These are phyloP conservation scores for Rhogogaster chlorosoma DNA, from an alignment of 2,888 invertebrate species.

Conservation along the genomic window DNA sequence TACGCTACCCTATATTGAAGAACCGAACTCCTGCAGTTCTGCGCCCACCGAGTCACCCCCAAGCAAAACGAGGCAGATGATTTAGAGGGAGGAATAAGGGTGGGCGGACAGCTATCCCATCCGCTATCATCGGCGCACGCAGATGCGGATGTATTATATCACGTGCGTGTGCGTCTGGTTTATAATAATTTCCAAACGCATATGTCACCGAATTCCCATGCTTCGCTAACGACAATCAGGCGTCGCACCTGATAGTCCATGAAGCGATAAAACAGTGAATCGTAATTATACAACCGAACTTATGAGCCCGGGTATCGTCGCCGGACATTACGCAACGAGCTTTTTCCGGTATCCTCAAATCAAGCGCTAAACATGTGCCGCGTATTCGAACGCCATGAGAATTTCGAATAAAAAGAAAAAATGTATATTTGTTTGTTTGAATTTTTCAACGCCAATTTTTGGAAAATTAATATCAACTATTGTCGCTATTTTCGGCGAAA, in stretches of 20 bases:
- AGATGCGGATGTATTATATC: not conserved
- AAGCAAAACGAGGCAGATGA: conserved; percentile 28
- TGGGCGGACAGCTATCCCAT: conserved; percentile 36
- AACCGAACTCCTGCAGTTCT: conserved; percentile 32
- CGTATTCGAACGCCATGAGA: not conserved
- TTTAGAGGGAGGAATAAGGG: conserved; percentile 33
- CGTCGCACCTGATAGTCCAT: not conserved
- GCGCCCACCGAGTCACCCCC: conserved; percentile 34
- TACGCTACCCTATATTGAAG: not conserved
- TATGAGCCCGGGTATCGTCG: not conserved
- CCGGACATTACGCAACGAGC: not conserved
- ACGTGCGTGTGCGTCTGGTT: conserved; percentile 48
- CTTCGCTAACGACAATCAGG: conserved; percentile 23
- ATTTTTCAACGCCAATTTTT: not conserved
- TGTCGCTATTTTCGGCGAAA: not conserved
- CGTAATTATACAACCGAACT: not conserved
- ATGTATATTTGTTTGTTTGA: not conserved
- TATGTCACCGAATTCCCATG: conserved; percentile 48
- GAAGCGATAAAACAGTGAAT: conserved; percentile 19
- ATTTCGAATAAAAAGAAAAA: not conserved
- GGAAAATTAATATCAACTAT: not conserved
- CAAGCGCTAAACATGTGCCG: not conserved
- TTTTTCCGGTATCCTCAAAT: conserved; percentile 13
- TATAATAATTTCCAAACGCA: not conserved
- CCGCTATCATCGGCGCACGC: conserved; percentile 36